Evolutionary conservation across 2,113 vertebrate species (phyloP).

Genomic region (Danionella cerebrum): DNA sequence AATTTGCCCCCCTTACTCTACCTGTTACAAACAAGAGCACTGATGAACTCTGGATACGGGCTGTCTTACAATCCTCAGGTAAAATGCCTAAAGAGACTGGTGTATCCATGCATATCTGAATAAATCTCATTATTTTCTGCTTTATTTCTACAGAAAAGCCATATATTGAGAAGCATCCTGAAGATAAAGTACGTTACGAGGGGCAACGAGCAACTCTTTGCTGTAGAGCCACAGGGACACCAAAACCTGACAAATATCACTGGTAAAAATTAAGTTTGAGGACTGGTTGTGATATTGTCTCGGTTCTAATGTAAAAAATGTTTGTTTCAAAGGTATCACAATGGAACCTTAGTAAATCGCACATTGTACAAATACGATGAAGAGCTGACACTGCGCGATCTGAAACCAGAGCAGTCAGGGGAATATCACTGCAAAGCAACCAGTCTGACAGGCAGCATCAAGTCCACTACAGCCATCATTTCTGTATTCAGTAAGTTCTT

Average conservation of each 20-base stretch:
- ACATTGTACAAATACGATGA: constrained; percentile 61
- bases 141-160: constrained; percentile 73
- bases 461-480: constrained; percentile 69
- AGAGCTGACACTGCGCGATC: constrained; percentile 65
- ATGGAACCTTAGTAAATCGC: constrained; percentile 77
- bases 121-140: background rate
- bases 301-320: background rate
- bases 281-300: background rate
- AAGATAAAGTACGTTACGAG: constrained; percentile 71
- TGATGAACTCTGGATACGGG: constrained; percentile 51
- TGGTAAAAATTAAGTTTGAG: constrained; percentile 65
- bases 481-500: constrained; percentile 73
- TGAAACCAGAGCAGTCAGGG: constrained; percentile 69
- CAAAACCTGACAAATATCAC: constrained; percentile 78
- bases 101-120: background rate
- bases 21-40: constrained; percentile 62
- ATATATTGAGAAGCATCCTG: constrained; percentile 81
- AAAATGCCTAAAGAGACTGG: background rate
- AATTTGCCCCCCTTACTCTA: constrained; percentile 59
- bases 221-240: constrained; percentile 80
- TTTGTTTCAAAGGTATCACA: constrained; percentile 79
- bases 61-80: constrained; percentile 73
- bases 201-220: constrained; percentile 83
- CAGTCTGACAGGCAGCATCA: constrained; percentile 73
- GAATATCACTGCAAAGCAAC: constrained; percentile 86